Evolutionary conservation across 2,888 invertebrate genomes (phyloP).

Genomic region (Spisula subtruncata): DNA sequence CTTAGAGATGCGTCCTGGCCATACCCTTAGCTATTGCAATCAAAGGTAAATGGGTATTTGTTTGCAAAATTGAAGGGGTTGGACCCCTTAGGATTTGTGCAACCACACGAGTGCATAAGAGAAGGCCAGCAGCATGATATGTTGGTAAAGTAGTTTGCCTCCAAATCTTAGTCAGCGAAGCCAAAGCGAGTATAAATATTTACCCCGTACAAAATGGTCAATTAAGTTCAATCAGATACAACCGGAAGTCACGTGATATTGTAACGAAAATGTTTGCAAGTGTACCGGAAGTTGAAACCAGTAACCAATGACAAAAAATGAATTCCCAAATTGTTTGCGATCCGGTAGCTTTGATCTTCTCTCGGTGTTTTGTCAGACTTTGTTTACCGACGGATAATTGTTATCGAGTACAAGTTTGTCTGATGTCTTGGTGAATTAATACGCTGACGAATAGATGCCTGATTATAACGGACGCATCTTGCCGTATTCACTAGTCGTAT

Average conservation of each 20-base stretch:
- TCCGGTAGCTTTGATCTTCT: constrained; percentile 49
- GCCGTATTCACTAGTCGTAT: constrained; percentile 3
- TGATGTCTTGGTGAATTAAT: background rate
- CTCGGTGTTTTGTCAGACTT: constrained; percentile 36
- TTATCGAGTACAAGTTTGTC: constrained; percentile 14
- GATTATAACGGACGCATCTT: constrained; percentile 7
- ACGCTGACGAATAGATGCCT: background rate
- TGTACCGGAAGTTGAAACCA: constrained; percentile 9
- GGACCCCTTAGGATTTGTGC: too few relatives aligned
- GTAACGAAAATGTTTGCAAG: background rate
- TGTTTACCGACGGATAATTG: constrained; percentile 42
- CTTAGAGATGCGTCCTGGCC: too few relatives aligned
- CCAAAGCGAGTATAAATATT: too few relatives aligned
- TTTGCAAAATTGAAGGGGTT: too few relatives aligned
- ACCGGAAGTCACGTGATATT: background rate
- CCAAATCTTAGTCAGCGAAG: too few relatives aligned
- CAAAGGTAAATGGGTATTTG: too few relatives aligned
- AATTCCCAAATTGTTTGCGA: constrained; percentile 35
- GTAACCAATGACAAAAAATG: constrained; percentile 13
- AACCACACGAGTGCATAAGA: too few relatives aligned
- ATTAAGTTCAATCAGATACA: background rate
- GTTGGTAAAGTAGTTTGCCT: too few relatives aligned
- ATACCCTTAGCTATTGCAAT: too few relatives aligned
- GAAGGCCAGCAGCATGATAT: too few relatives aligned
- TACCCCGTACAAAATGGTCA: background rate